These are phyloP conservation scores for Hoplias malabaricus DNA, from an alignment of 2,113 vertebrate species.

Conservation along the genomic window DNA sequence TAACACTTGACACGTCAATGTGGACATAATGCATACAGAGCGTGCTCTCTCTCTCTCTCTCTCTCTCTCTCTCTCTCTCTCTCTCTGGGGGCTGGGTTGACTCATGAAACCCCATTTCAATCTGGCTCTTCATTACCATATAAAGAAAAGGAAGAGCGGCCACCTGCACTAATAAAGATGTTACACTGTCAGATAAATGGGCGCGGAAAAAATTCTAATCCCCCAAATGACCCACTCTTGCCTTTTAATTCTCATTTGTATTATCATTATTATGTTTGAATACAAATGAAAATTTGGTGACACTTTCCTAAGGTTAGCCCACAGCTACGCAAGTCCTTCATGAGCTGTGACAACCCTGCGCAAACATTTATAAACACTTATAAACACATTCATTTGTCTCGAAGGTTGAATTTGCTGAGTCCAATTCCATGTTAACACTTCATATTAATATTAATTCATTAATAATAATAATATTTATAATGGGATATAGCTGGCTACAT, in stretches of 20 bases:
- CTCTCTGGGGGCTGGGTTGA: slow-evolving; percentile 26
- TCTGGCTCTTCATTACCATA: slow-evolving; percentile 43
- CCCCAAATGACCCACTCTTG: background rate
- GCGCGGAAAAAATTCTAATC: background rate
- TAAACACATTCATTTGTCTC: too few species aligned
- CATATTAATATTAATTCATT: too few species aligned
- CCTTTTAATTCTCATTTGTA: background rate
- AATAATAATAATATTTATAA: too few species aligned
- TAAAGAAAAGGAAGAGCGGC: slow-evolving; percentile 31
- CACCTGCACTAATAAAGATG: slow-evolving; percentile 26
- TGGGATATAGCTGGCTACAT: too few species aligned
- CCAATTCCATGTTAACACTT: too few species aligned
- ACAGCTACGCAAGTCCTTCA: too few species aligned
- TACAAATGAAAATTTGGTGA: too few species aligned
- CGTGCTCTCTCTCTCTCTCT: slow-evolving; percentile 51
- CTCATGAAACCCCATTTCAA: slow-evolving; percentile 32
- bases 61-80: slow-evolving; percentile 37
- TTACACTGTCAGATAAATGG: slow-evolving; percentile 8
- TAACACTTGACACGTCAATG: slow-evolving; percentile 86
- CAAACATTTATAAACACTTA: too few species aligned
- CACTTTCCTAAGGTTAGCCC: too few species aligned
- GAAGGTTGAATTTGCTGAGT: too few species aligned
- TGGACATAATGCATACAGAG: slow-evolving; percentile 73
- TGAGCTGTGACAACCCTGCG: too few species aligned
- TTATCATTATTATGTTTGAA: background rate